Evolutionary conservation across 1,140 invertebrate species (phyloP), one percentile per base, ranked within the genome.

Genomic region (Drosophila sulfurigaster): DNA sequence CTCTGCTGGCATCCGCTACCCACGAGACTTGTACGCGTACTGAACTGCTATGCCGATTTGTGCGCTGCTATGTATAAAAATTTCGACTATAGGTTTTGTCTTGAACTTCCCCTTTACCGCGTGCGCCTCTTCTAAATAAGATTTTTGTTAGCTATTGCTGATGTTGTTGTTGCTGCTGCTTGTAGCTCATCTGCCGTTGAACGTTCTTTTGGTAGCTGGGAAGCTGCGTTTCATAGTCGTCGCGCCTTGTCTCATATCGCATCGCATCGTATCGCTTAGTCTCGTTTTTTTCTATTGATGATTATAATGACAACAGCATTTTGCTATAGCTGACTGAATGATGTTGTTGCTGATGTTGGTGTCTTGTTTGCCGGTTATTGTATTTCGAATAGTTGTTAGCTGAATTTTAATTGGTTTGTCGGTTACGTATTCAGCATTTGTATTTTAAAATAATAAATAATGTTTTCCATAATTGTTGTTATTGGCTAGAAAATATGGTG

Each of bases 11-110:
- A 92, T 92, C 91, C 91, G 91, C 85, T 90, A 89, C 80, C 80
- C 88, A 92, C 91, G 91, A 92, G 83, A 91, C 80, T 92, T 89
- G 89, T 92, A 90, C 91, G 87, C 91, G 78, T 79, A 92, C 91
- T 92, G 91, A 92, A 79, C 91, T 90, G 76, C 75, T 87, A 67
- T 63, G 74, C 59, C 75, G 76, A 79, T 72, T 57, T 78, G 75
- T 87, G 76, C 75, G 78, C 74, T 43, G 78, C 91, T 92, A 92
- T 91, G 91, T 92, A 92, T 91, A 83, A 77, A 89, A 89, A 85
- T 90, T 89, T 89, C 48, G 86, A 71, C 81, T 74, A 79, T 74
- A 89, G 69, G 52, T 79, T 73, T 81, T 68, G 68, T 74, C 69
- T 78, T 67, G 43, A n/a, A 7, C 32, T 49, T 32, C 25, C 45